A percentile compares a stretch with the other conserved stretches of the same genome.
phyloP scores from a whole-genome alignment of 1,140 invertebrate species.

The Drosophila repletoides region DNA sequence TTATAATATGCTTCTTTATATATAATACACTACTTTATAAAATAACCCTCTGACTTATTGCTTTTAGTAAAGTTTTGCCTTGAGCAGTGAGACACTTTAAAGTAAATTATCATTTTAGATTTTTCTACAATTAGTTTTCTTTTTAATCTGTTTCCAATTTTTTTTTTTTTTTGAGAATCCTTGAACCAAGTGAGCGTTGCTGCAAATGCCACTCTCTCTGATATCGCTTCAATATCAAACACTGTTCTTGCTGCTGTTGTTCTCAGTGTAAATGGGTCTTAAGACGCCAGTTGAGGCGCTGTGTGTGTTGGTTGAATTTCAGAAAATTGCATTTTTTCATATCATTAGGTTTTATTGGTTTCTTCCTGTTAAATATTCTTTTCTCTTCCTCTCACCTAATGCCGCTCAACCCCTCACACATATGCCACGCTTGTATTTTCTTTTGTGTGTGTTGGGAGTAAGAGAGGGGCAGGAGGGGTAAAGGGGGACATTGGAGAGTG shows the following conservation, averaged over 20 bases:
- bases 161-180: too few species aligned
- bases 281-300: constrained; percentile 5
- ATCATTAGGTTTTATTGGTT: constrained; percentile 82
- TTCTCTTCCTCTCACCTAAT: constrained; percentile 3
- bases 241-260: neutral
- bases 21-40: too few species aligned
- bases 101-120: too few species aligned
- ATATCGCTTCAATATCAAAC: neutral
- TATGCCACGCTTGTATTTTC: constrained; percentile 31
- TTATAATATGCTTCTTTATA: too few species aligned
- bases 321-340: constrained; percentile 82
- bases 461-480: neutral
- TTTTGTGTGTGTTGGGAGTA: neutral
- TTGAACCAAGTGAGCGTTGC: too few species aligned
- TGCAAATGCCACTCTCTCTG: too few species aligned
- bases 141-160: too few species aligned
- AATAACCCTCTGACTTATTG: too few species aligned
- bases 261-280: constrained; percentile 22
- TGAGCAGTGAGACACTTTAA: too few species aligned
- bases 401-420: neutral
- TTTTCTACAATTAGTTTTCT: too few species aligned
- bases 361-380: constrained; percentile 80
- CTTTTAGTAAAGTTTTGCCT: too few species aligned
- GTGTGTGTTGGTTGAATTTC: constrained; percentile 57
- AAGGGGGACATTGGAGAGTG: neutral